Conservation (phyloP, 2,888 invertebrate genomes). For the Habroteleia sp. region DNA sequence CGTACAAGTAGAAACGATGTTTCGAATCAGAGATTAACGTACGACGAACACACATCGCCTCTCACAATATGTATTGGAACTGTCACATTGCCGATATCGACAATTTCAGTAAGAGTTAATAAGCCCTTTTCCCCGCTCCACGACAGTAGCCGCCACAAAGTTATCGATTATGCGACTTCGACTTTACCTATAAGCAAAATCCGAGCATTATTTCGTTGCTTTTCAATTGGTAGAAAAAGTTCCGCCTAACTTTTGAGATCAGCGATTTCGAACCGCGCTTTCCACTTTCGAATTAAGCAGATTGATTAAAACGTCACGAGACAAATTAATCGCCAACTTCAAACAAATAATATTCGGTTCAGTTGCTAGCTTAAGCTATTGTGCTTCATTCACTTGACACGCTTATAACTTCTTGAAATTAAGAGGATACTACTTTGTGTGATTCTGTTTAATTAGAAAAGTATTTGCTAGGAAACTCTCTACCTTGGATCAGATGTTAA, state of each 20-base stretch:
- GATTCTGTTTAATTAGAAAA: slow-evolving; percentile 14
- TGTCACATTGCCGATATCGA: slow-evolving; percentile 57
- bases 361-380: not conserved
- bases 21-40: slow-evolving; percentile 39
- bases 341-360: slow-evolving; percentile 8
- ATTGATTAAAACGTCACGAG: slow-evolving; percentile 44
- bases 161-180: slow-evolving; percentile 52
- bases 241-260: slow-evolving; percentile 30
- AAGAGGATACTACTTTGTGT: no score
- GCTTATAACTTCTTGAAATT: slow-evolving; percentile 20
- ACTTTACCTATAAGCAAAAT: slow-evolving; percentile 44
- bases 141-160: slow-evolving; percentile 20
- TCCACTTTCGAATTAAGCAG: slow-evolving; percentile 20
- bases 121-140: slow-evolving; percentile 15
- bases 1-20: slow-evolving; percentile 27
- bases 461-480: no score
- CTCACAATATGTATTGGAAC: slow-evolving; percentile 56
- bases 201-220: slow-evolving; percentile 39
- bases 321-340: slow-evolving; percentile 39
- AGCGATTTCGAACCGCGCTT: slow-evolving; percentile 6
- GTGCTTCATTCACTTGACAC: slow-evolving; percentile 18
- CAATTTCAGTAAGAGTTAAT: slow-evolving; percentile 56
- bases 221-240: slow-evolving; percentile 37
- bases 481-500: no score
- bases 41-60: slow-evolving; percentile 23